Percentiles rank a stretch among this genome's conserved stretches.
These are phyloP conservation scores for Cynaeus angustus DNA, from an alignment of 2,888 invertebrate genomes.

Conservation along the genomic window DNA sequence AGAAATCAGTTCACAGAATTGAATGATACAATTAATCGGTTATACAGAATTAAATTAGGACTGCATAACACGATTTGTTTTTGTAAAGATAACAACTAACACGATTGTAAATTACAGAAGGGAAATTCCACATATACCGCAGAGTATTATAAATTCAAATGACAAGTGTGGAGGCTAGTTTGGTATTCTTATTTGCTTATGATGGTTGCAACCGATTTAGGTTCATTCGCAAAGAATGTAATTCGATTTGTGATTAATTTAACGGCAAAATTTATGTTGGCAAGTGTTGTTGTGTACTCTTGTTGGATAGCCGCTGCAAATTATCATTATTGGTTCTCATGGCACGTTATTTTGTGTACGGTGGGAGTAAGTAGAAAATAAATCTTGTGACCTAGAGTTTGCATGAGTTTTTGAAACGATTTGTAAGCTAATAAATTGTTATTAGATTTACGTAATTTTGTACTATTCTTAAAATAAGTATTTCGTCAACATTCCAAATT, in stretches of 20 bases:
- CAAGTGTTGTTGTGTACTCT: conserved; percentile 58
- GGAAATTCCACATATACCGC: not conserved
- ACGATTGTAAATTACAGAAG: not conserved
- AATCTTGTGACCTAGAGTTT: not conserved
- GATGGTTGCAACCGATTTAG: conserved; percentile 23
- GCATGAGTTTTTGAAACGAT: not conserved
- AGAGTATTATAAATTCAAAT: too few relatives aligned
- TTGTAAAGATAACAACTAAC: not conserved
- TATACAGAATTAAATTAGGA: too few relatives aligned
- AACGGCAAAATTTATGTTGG: conserved; percentile 55
- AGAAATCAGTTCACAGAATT: too few relatives aligned
- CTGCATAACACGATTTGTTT: too few relatives aligned
- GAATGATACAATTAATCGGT: too few relatives aligned
- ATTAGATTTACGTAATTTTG: too few relatives aligned
- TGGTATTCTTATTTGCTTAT: conserved; percentile 1
- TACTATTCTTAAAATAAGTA: too few relatives aligned
- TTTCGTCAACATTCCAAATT: too few relatives aligned
- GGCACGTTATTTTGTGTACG: conserved; percentile 67
- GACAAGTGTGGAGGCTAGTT: too few relatives aligned
- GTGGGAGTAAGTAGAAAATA: conserved; percentile 63
- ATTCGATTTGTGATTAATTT: conserved; percentile 60
- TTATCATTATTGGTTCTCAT: conserved; percentile 63
- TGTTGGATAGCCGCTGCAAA: conserved; percentile 61
- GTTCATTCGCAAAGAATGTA: conserved; percentile 46
- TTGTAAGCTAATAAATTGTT: not conserved